Conservation (phyloP, 2,797 vertebrate species). For the Bryconaethiops microstoma region DNA sequence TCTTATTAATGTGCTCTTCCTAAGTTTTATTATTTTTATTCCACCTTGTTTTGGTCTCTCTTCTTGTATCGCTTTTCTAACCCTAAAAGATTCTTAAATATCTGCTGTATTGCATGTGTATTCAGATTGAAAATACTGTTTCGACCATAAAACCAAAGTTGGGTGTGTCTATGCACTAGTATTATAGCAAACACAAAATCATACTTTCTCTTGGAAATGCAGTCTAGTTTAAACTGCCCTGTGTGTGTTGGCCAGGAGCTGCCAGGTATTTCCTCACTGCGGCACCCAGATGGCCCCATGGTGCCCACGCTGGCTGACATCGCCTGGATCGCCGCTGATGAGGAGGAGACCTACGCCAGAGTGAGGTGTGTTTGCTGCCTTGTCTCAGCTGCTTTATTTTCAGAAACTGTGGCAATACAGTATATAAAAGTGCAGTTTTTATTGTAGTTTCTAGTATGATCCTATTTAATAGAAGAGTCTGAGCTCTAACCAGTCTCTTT, state of each 20-base stretch:
- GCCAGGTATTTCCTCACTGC: constrained; percentile 83
- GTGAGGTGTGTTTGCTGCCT: constrained; percentile 81
- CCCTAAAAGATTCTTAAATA: too few species aligned
- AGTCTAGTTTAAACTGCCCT: not conserved
- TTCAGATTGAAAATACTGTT: too few species aligned
- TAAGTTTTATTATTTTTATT: too few species aligned
- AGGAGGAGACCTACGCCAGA: constrained; percentile 96
- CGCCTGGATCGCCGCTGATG: constrained; percentile 96
- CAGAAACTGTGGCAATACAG: not conserved
- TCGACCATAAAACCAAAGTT: too few species aligned
- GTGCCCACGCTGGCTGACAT: constrained; percentile 96
- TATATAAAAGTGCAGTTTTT: not conserved
- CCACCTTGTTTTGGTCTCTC: too few species aligned
- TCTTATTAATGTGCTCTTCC: too few species aligned
- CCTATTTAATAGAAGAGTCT: not conserved
- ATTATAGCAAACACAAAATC: too few species aligned
- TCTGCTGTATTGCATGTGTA: too few species aligned
- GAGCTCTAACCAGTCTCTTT: not conserved
- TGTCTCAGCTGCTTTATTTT: not conserved
- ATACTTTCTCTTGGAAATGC: too few species aligned
- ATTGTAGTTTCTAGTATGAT: too few species aligned
- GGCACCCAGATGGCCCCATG: constrained; percentile 81
- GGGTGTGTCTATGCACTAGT: too few species aligned
- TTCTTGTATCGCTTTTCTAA: too few species aligned
- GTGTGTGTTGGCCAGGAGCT: constrained; percentile 77